Conservation (phyloP, 1,140 invertebrate genomes). For the Pachypeltis micranthus region DNA sequence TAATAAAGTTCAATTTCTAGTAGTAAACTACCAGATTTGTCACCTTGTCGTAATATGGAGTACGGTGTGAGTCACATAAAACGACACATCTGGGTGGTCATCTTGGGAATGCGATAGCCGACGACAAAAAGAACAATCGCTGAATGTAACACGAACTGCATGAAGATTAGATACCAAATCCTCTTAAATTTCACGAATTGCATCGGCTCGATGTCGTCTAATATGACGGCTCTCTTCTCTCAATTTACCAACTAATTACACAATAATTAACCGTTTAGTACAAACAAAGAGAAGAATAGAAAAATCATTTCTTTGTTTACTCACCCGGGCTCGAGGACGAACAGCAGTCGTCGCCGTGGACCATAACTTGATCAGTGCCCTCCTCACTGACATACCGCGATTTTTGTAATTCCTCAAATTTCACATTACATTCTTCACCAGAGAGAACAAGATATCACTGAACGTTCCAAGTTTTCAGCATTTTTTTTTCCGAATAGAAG, state of each 20-base stretch:
- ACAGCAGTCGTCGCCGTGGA: neutral
- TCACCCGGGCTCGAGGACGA: slow-evolving; percentile 3
- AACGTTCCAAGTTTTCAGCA: too few relatives aligned
- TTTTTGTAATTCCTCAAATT: too few relatives aligned
- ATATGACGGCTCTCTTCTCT: neutral
- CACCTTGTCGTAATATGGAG: too few relatives aligned
- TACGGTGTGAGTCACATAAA: too few relatives aligned
- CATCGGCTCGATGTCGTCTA: neutral
- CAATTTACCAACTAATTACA: neutral
- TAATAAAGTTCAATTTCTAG: neutral
- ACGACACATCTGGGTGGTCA: too few relatives aligned
- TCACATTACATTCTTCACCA: too few relatives aligned
- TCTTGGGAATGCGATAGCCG: too few relatives aligned
- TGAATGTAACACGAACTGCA: too few relatives aligned
- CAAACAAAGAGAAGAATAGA: neutral
- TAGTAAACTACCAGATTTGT: too few relatives aligned
- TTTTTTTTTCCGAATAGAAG: too few relatives aligned
- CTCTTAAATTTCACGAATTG: neutral
- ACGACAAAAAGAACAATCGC: too few relatives aligned
- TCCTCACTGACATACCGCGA: neutral
- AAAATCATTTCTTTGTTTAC: neutral
- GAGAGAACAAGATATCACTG: too few relatives aligned
- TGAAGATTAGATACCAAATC: neutral
- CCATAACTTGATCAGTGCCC: slow-evolving; percentile 1
- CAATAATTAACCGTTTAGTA: neutral